Evolutionary conservation across 2,888 invertebrate species (phyloP).

Genomic region (Ophioninae sp.): DNA sequence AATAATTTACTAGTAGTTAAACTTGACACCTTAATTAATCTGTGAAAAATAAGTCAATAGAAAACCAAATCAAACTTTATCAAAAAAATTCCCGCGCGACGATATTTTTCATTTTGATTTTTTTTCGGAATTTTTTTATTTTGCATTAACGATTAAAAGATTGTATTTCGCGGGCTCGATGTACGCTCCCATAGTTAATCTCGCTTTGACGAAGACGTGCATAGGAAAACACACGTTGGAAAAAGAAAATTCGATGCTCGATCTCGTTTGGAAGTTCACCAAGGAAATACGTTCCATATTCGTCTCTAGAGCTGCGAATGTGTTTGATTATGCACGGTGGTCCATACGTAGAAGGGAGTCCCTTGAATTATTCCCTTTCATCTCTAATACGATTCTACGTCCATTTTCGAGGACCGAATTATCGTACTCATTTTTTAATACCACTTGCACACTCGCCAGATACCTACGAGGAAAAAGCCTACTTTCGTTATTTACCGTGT

Average conservation of each 20-base stretch:
- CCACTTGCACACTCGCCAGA: not conserved
- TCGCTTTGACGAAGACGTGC: constrained; percentile 12
- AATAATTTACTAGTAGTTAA: too few species aligned
- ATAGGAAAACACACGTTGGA: not conserved
- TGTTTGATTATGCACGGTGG: constrained; percentile 15
- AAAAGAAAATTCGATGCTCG: constrained; percentile 50
- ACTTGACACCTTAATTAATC: too few species aligned
- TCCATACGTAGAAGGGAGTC: constrained; percentile 5
- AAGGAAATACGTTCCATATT: constrained; percentile 15
- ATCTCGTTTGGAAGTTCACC: constrained; percentile 49
- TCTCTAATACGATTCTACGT: not conserved
- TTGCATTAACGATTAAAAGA: constrained; percentile 8
- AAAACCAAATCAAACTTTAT: too few species aligned
- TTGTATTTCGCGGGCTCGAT: constrained; percentile 19
- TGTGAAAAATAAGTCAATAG: too few species aligned
- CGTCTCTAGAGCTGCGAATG: not conserved
- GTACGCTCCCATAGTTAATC: constrained; percentile 23
- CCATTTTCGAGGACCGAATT: constrained; percentile 11
- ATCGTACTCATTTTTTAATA: constrained; percentile 27
- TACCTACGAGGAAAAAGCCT: not conserved
- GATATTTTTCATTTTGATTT: too few species aligned
- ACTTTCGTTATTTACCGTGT: constrained; percentile 26
- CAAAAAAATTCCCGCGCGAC: too few species aligned
- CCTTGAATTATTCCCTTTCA: not conserved
- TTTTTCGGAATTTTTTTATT: not conserved